Percentiles rank a stretch among this genome's conserved stretches.
Conservation (phyloP, 2,113 vertebrate genomes). For the Antigone vipio region DNA sequence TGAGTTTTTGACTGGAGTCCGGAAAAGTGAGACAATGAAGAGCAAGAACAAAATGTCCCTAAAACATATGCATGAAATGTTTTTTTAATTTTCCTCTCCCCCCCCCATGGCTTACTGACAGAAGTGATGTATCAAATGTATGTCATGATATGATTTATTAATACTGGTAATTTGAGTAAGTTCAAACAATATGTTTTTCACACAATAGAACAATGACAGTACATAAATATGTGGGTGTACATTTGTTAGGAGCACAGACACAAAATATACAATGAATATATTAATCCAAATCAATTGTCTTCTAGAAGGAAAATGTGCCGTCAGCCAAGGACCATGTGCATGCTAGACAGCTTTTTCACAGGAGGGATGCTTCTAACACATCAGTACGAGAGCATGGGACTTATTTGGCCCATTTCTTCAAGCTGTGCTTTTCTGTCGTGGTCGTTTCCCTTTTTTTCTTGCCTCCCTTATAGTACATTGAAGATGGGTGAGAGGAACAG, state of each 20-base stretch:
- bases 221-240: background rate
- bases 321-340: background rate
- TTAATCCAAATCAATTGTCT: background rate
- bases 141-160: background rate
- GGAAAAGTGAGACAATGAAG: constrained; percentile 14
- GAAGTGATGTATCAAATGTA: background rate
- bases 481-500: background rate
- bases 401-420: background rate
- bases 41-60: constrained; percentile 32
- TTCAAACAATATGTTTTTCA: background rate
- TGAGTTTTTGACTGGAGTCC: background rate
- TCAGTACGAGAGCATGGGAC: background rate
- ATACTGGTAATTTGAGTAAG: background rate
- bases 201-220: background rate
- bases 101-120: background rate
- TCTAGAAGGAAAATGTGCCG: background rate
- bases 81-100: background rate
- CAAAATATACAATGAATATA: background rate
- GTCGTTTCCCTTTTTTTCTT: background rate
- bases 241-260: background rate
- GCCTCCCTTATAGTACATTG: background rate
- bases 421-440: background rate
- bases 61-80: background rate
- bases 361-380: background rate
- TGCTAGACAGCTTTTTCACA: background rate